Evolutionary conservation across 2,797 vertebrate species (phyloP).

Genomic region (Semotilus atromaculatus): DNA sequence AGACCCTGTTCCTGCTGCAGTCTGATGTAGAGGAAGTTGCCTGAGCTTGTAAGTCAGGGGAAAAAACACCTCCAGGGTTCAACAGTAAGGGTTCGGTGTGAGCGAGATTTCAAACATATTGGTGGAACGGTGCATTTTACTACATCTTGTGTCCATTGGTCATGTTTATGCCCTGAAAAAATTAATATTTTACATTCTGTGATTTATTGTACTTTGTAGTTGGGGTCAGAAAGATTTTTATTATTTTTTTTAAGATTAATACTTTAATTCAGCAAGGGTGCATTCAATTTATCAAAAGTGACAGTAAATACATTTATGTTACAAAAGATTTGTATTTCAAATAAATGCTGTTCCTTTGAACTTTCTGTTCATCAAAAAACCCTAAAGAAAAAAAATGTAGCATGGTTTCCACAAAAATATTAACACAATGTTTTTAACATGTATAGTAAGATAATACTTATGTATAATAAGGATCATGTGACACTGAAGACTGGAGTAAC

Average conservation of each 20-base stretch:
- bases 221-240: not conserved
- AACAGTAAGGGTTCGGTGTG: not conserved
- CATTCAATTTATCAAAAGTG: not conserved
- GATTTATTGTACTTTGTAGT: not conserved
- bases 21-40: conserved; percentile 8
- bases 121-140: not conserved
- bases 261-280: not conserved
- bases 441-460: too few relatives aligned
- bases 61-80: not conserved
- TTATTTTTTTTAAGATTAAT: not conserved
- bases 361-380: too few relatives aligned
- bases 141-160: not conserved
- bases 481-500: too few relatives aligned
- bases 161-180: conserved; percentile 3
- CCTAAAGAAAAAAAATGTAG: too few relatives aligned
- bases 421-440: too few relatives aligned
- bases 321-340: not conserved
- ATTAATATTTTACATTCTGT: conserved; percentile 11
- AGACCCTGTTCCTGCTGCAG: not conserved
- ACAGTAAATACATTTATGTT: not conserved
- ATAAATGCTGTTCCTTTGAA: too few relatives aligned
- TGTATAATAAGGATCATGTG: not conserved
- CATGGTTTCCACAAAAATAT: too few relatives aligned
- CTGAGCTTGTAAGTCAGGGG: not conserved
- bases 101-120: not conserved